Evolutionary conservation across 64 coral and sea anemone genomes (phyloP).

Genomic region (Pocillopora damicornis): DNA sequence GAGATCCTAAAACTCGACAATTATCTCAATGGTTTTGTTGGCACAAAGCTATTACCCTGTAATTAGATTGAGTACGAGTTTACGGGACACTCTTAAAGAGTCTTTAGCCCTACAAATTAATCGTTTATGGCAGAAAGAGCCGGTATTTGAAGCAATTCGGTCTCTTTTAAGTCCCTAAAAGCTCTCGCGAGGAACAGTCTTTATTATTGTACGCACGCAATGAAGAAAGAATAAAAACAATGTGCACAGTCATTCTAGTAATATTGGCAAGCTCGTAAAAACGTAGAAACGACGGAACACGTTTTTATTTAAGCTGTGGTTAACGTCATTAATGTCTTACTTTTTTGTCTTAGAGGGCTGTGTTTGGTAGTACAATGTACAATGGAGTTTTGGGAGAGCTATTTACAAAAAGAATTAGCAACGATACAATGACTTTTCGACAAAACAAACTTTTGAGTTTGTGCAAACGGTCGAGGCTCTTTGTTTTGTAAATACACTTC

Average conservation of each 20-base stretch:
- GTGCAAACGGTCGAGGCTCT: not conserved
- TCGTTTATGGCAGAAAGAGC: not conserved
- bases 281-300: not conserved
- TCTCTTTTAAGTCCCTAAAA: not conserved
- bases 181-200: not conserved
- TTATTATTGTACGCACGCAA: not conserved
- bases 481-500: conserved; percentile 44
- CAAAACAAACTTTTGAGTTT: conserved; percentile 40
- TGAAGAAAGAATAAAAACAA: not conserved
- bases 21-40: conserved; percentile 36
- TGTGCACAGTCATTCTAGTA: not conserved
- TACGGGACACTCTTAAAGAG: not conserved
- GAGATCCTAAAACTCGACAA: conserved; percentile 41
- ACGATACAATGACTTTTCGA: not conserved
- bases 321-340: conserved; percentile 12
- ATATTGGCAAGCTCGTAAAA: not conserved
- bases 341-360: conserved; percentile 15
- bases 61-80: conserved; percentile 16
- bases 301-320: not conserved
- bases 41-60: conserved; percentile 20
- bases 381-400: conserved; percentile 5
- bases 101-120: not conserved
- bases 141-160: not conserved
- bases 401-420: conserved; percentile 15
- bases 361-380: conserved; percentile 25